Conservation (phyloP, 2,797 vertebrate genomes). For the Pogoniulus pusillus region DNA sequence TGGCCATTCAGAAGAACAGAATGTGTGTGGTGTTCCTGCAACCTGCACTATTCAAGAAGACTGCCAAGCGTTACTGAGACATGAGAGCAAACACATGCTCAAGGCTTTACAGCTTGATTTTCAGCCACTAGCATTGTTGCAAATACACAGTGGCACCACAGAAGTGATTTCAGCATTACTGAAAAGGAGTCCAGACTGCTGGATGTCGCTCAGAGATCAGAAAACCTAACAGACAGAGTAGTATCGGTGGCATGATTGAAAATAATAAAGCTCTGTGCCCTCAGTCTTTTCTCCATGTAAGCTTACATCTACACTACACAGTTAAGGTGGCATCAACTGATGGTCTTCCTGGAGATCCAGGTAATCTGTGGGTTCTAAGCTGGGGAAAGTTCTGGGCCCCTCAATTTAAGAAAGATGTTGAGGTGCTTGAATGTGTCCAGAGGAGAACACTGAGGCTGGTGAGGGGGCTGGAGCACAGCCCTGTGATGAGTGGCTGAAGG, state of each 20-base stretch:
- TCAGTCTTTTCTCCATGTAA: not conserved
- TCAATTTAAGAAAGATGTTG: no score
- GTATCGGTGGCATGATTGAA: not conserved
- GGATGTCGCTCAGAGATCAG: not conserved
- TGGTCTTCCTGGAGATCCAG: not conserved
- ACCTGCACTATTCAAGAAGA: not conserved
- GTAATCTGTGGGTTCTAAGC: accelerated
- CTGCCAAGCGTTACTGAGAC: not conserved
- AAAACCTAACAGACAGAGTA: not conserved
- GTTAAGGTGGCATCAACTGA: not conserved
- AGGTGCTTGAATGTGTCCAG: no score
- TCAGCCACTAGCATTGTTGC: not conserved
- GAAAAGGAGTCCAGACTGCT: not conserved
- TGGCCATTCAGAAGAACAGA: not conserved
- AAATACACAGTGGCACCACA: not conserved
- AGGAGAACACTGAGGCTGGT: no score
- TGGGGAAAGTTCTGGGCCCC: not conserved
- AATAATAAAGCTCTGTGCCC: not conserved
- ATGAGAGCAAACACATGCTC: not conserved
- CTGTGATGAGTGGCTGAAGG: no score
- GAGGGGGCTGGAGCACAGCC: no score
- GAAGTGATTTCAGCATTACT: not conserved
- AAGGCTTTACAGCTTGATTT: not conserved
- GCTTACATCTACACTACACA: not conserved
- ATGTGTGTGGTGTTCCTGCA: accelerated